Evolutionary conservation across 2,797 vertebrate genomes (phyloP), one percentile per base, ranked within the genome.

Genomic region (Anguilla anguilla): DNA sequence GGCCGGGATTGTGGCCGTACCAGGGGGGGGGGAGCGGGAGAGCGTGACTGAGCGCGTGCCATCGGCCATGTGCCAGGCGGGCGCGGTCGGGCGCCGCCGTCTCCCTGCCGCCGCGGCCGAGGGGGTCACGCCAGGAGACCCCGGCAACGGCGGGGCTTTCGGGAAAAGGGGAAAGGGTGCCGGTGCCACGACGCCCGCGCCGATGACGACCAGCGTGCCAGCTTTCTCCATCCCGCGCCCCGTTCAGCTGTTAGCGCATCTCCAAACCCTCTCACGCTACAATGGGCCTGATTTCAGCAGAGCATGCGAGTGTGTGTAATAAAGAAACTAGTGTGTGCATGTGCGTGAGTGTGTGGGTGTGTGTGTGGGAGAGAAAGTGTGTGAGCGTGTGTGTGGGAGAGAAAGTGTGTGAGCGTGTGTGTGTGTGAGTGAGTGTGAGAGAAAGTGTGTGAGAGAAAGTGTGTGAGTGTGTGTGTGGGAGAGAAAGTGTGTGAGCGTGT

Each of bases 241-340:
- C 9, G 17, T 25, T 25, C n/a, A 25, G 28, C 35, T 11, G 10
- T 35, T 2, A 74, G 9, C 2, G 28, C 69, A 35, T 74, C 31
- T 74, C 28, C 17, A 67, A n/a, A 67, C 25, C 7, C 25, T n/a
- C 61, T n/a, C 25, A 0, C 22, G 61, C 79, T 57, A 31, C 86
- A 77, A 49, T 85, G 43, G 57, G 82, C 84, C 53, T 84, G 51
- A 84, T 59, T 57, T 25, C 51, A 17, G 25, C 25, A n/a, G 51
- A 17, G 69, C 39, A 17, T 46, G 57, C 13, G 46, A 55, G 39
- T 85, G n/a, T 22, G 28, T 7, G 17, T 39, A 51, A 79, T 15
- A 25, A 25, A 87, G 84, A 89, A 91, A 86, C 89, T 86, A 92
- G 92, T n/a, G n/a, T n/a, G n/a, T n/a, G n/a, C n/a, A n/a, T n/a